phyloP scores from a whole-genome alignment of 2,797 vertebrate genomes.

The Simalia tracyae region DNA sequence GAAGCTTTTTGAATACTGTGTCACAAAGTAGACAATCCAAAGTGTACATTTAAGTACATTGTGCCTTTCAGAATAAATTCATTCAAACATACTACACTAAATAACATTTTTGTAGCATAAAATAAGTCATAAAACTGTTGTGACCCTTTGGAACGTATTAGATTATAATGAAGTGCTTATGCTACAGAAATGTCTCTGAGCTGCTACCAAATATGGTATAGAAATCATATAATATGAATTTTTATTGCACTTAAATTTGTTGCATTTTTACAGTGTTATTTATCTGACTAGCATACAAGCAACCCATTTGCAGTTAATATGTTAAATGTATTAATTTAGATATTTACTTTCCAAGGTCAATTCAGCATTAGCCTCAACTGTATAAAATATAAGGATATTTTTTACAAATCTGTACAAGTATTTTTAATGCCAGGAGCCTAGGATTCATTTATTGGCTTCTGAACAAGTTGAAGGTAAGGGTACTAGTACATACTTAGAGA shows the following conservation, averaged over 20 bases:
- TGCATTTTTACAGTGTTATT: conserved; percentile 4
- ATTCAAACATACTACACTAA: neutral
- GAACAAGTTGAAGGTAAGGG: neutral
- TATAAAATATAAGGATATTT: neutral
- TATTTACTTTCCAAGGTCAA: neutral
- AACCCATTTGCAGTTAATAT: neutral
- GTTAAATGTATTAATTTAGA: neutral
- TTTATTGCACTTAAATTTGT: conserved; percentile 1
- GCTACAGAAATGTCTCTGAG: neutral
- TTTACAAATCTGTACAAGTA: neutral
- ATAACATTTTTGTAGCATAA: conserved; percentile 33
- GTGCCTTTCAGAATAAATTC: conserved; percentile 15
- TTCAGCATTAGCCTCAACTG: neutral
- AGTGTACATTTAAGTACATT: neutral
- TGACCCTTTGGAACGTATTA: conserved; percentile 28
- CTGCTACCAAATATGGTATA: neutral
- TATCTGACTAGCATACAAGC: conserved; percentile 19
- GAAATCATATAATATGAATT: neutral
- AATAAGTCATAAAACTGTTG: conserved; percentile 32
- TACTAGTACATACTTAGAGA: too few species aligned
- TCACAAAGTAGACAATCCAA: neutral
- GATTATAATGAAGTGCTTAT: conserved; percentile 26
- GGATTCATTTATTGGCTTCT: neutral
- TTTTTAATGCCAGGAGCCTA: neutral
- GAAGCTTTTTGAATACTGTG: neutral